These are phyloP conservation scores for Castor canadensis DNA, from an alignment of 2,113 vertebrate genomes.

Conservation along the genomic window DNA sequence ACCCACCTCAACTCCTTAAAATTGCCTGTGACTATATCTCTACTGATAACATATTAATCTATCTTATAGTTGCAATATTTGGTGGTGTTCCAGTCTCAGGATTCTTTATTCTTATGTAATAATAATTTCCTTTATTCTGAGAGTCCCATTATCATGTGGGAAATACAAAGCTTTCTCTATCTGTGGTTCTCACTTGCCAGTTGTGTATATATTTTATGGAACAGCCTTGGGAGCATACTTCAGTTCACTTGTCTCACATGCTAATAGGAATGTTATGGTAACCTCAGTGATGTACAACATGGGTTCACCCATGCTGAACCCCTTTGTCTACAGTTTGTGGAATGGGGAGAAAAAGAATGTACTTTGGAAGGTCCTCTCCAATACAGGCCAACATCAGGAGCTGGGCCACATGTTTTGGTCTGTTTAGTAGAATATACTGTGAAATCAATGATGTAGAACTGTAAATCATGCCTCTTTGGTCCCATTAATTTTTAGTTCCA, in stretches of 20 bases:
- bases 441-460: no score
- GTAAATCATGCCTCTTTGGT: no score
- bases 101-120: slow-evolving; percentile 20
- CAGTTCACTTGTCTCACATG: neutral
- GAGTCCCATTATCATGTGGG: neutral
- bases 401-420: neutral
- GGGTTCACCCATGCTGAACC: neutral
- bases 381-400: neutral
- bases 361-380: neutral
- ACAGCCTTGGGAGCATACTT: neutral
- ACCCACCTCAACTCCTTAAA: slow-evolving; percentile 49
- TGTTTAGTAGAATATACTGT: no score
- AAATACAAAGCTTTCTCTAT: slow-evolving; percentile 37
- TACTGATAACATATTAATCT: neutral
- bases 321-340: neutral
- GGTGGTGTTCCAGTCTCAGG: neutral
- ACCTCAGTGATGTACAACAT: neutral
- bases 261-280: neutral
- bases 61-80: neutral
- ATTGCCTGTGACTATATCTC: slow-evolving; percentile 49
- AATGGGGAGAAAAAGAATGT: neutral
- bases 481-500: no score
- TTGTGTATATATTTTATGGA: neutral
- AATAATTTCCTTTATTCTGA: neutral
- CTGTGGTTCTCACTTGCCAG: slow-evolving; percentile 20